Conservation (phyloP, 2,113 vertebrate genomes). For the Prionailurus bengalensis region DNA sequence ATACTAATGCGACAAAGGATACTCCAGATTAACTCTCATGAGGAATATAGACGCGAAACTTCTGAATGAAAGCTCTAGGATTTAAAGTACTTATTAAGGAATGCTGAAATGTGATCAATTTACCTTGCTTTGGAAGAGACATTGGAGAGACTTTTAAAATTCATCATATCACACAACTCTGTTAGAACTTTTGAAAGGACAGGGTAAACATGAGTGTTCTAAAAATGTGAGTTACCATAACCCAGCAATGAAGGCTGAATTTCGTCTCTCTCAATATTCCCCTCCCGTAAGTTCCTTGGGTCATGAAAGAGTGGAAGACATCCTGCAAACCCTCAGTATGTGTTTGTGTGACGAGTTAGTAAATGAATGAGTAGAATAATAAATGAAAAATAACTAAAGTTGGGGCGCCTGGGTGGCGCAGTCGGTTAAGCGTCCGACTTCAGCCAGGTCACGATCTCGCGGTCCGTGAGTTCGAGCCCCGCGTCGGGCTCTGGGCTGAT, state of each 20-base stretch:
- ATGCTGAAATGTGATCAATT: background rate
- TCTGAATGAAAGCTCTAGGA: background rate
- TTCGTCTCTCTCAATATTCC: background rate
- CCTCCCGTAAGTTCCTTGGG: background rate
- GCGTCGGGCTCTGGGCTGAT: too few species aligned
- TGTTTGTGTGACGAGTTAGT: background rate
- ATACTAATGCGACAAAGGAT: background rate
- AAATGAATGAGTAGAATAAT: background rate
- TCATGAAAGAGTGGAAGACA: background rate
- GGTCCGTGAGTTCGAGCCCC: too few species aligned
- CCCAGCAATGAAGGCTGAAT: background rate
- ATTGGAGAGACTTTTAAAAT: background rate
- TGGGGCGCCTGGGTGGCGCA: too few species aligned
- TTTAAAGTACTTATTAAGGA: background rate
- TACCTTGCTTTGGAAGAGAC: background rate
- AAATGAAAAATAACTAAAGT: background rate
- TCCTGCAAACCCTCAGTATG: background rate
- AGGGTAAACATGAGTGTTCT: background rate
- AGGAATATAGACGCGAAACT: background rate
- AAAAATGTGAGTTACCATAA: background rate
- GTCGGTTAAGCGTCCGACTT: too few species aligned
- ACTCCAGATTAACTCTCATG: background rate
- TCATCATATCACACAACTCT: background rate
- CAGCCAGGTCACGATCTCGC: too few species aligned
- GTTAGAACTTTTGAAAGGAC: background rate